Evolutionary conservation across 2,113 vertebrate genomes (phyloP).

Genomic region (Notiomystis cincta): DNA sequence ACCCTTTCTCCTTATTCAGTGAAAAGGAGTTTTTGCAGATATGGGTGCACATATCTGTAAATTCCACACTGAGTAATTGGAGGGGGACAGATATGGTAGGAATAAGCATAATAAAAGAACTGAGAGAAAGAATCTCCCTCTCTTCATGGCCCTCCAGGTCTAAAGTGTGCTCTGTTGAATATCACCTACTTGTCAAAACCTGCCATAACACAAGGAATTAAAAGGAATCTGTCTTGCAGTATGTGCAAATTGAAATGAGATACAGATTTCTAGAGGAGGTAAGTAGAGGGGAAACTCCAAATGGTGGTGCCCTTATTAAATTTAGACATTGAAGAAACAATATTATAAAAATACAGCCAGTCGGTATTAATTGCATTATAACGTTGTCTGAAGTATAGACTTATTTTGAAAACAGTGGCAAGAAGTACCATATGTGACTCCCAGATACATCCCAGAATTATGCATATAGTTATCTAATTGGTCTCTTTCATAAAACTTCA

Average conservation of each 20-base stretch:
- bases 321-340: not conserved
- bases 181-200: slow-evolving; percentile 14
- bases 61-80: not conserved
- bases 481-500: not conserved
- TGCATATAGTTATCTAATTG: not conserved
- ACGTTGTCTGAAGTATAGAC: not conserved
- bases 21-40: slow-evolving; percentile 1
- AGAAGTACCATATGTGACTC: not conserved
- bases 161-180: not conserved
- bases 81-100: not conserved
- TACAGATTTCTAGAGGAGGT: not conserved
- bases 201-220: slow-evolving; percentile 27
- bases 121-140: not conserved
- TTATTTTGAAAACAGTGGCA: slow-evolving; percentile 10
- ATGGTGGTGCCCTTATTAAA: not conserved
- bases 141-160: not conserved
- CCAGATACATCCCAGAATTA: not conserved
- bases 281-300: not conserved
- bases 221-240: slow-evolving; percentile 14
- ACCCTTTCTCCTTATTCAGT: not conserved
- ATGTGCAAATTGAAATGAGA: not conserved
- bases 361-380: not conserved
- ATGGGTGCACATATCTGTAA: not conserved
- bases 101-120: slow-evolving; percentile 31
- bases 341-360: not conserved